A percentile compares a stretch with the other conserved stretches of the same genome.
Evolutionary conservation across 2,888 invertebrate species (phyloP).

Genomic region (Clusia tigrina): DNA sequence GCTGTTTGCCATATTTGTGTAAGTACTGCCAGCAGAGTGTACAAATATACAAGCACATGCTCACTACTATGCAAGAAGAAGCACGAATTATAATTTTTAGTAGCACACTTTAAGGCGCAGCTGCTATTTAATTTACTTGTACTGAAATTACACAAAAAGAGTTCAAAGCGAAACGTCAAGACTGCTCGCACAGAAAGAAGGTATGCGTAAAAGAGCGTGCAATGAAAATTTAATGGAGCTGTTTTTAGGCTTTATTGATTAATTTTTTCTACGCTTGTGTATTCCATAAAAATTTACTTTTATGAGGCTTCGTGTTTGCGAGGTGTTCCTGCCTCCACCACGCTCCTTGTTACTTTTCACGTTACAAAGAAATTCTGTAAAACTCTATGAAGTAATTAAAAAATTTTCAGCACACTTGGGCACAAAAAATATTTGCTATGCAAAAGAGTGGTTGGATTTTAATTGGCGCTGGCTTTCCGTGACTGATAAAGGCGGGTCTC

Average conservation of each 20-base stretch:
- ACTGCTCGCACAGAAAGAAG: not conserved
- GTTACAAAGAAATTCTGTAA: conserved; percentile 1
- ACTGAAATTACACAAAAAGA: conserved; percentile 21
- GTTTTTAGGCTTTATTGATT: conserved; percentile 16
- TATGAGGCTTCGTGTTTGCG: not conserved
- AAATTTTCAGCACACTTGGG: not conserved
- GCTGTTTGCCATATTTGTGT: not conserved
- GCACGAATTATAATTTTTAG: conserved; percentile 21
- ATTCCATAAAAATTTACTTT: not conserved
- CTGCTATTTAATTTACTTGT: conserved; percentile 21
- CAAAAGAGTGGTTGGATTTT: no score
- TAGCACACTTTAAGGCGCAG: conserved; percentile 26
- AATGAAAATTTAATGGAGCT: conserved; percentile 21
- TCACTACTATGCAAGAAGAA: no score
- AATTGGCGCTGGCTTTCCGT: no score
- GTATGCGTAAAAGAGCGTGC: conserved; percentile 16
- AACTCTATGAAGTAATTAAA: not conserved
- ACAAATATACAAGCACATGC: conserved; percentile 1
- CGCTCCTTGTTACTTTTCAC: not conserved
- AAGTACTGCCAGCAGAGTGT: not conserved
- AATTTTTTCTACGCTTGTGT: not conserved
- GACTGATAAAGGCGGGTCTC: no score
- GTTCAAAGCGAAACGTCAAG: not conserved
- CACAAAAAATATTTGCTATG: not conserved
- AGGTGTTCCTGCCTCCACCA: not conserved